These are phyloP conservation scores for Takifugu rubripes DNA, from an alignment of 2,797 vertebrate species.

Conservation along the genomic window DNA sequence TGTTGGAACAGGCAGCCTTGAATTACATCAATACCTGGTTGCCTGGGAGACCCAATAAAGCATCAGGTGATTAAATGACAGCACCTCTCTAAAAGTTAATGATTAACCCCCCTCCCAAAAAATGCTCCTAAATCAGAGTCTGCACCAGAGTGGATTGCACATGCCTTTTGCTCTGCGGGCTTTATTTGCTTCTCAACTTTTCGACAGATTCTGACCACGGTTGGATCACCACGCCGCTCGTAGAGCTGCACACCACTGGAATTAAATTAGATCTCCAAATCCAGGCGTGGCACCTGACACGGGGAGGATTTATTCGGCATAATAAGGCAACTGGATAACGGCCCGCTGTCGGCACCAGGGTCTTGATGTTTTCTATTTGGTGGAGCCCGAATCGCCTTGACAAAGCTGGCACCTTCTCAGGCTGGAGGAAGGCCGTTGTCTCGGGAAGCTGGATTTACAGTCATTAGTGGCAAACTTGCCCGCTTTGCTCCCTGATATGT, in stretches of 20 bases:
- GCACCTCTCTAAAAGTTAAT: slow-evolving; percentile 30
- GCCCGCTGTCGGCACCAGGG: slow-evolving; percentile 60
- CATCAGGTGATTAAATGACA: slow-evolving; percentile 49
- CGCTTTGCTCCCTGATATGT: slow-evolving; percentile 43
- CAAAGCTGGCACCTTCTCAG: slow-evolving; percentile 59
- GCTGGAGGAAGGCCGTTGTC: slow-evolving; percentile 50
- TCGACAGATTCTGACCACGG: slow-evolving; percentile 20
- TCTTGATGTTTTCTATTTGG: slow-evolving; percentile 66
- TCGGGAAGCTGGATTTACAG: slow-evolving; percentile 51
- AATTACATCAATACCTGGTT: slow-evolving; percentile 52
- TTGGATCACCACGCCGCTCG: slow-evolving; percentile 26
- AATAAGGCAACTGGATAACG: slow-evolving; percentile 65
- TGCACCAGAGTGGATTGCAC: background rate
- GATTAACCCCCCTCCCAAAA: background rate
- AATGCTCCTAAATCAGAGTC: slow-evolving; percentile 21
- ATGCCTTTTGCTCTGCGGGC: slow-evolving; percentile 15
- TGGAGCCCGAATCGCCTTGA: slow-evolving; percentile 54
- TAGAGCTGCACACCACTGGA: slow-evolving; percentile 45
- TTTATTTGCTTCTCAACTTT: slow-evolving; percentile 16
- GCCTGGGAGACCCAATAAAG: slow-evolving; percentile 41
- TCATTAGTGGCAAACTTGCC: slow-evolving; percentile 68
- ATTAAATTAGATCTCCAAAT: slow-evolving; percentile 73
- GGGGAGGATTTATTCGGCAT: slow-evolving; percentile 60
- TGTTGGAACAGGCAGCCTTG: slow-evolving; percentile 32
- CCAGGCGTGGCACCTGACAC: slow-evolving; percentile 60